Base-by-base conservation (phyloP, 2,888 invertebrate species). In the Yponomeuta cagnagella region DNA sequence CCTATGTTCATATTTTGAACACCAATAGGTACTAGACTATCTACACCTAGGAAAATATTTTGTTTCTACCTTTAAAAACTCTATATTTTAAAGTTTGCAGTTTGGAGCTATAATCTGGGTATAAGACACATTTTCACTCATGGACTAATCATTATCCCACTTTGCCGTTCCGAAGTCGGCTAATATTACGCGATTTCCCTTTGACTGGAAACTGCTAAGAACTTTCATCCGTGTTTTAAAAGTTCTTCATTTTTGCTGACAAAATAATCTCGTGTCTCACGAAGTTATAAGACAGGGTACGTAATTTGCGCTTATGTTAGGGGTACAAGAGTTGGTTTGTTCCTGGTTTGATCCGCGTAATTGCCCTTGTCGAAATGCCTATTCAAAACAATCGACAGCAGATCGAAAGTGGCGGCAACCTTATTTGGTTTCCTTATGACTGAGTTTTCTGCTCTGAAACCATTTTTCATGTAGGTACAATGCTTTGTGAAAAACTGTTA, bases 131-230 rank as follows among this genome's bases (percentile, higher is more conserved):
- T 2, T 52, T 52, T 52, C 2, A 10, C 52, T 52, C 10, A 52
- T 10, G 37, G 43, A 43, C 43, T 23, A 0, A 23, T 23, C 23
- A 23, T 23, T 23, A 23, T 15, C 52, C 15, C 5, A 12, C 15
- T 12, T 15, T 58, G 12, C 12, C 15, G 4, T 2, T 3, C 15
- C 12, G 52, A 4, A 58, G 52, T 58, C 52, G 52, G 52, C 15
- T 76, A 76, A 76, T 81, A 81, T 79, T 79, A 75, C 10, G 43
- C 37, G 68, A 2, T 48, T 76, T 81, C 80, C 76, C 77, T 79
- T 77, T 78, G 74, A 75, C 79, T 81, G 78, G 76, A 81, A 82
- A 82, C 81, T 79, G 77, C 81, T 84, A 82, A 84, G 84, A 81
- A 86, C 76, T 79, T 80, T 81, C 80, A 79, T 82, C 78, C 77